phyloP scores from a whole-genome alignment of 2,888 invertebrate genomes.

The Mechanitis mazaeus region DNA sequence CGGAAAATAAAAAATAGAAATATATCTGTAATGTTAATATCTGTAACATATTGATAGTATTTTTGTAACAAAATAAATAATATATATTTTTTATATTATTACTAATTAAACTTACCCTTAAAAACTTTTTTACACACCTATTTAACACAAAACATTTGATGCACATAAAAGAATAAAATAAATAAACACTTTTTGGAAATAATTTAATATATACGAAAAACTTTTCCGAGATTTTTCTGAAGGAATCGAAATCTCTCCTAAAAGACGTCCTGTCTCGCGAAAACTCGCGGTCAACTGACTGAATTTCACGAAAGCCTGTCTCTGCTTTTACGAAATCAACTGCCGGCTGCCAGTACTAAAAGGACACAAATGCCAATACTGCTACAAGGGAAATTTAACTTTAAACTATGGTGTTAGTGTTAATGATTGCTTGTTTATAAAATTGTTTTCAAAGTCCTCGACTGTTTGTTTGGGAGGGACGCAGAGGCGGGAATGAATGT shows the following conservation, averaged over 20 bases:
- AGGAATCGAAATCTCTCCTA: conserved; percentile 31
- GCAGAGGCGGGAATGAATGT: conserved; percentile 75
- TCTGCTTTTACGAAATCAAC: conserved; percentile 73
- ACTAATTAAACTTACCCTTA: not conserved
- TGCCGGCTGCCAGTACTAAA: conserved; percentile 50
- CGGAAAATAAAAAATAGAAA: no score
- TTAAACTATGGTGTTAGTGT: conserved; percentile 10
- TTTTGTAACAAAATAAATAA: not conserved
- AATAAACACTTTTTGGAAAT: not conserved
- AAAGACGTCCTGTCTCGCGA: conserved; percentile 54
- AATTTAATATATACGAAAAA: conserved; percentile 44
- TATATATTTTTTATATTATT: not conserved
- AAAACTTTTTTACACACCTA: not conserved
- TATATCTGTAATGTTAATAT: no score
- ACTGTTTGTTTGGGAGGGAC: conserved; percentile 76
- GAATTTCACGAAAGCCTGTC: conserved; percentile 54
- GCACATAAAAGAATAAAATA: conserved; percentile 1
- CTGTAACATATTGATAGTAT: no score
- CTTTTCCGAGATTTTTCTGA: conserved; percentile 49
- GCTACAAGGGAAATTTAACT: conserved; percentile 24
- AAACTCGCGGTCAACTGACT: conserved; percentile 72
- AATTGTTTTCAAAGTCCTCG: conserved; percentile 70
- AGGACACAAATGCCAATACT: conserved; percentile 38
- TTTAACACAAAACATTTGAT: not conserved
- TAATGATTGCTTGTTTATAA: conserved; percentile 28